These are phyloP conservation scores for Microcebus lehilahytsara DNA, from an alignment of 2,113 vertebrate genomes.

Conservation along the genomic window DNA sequence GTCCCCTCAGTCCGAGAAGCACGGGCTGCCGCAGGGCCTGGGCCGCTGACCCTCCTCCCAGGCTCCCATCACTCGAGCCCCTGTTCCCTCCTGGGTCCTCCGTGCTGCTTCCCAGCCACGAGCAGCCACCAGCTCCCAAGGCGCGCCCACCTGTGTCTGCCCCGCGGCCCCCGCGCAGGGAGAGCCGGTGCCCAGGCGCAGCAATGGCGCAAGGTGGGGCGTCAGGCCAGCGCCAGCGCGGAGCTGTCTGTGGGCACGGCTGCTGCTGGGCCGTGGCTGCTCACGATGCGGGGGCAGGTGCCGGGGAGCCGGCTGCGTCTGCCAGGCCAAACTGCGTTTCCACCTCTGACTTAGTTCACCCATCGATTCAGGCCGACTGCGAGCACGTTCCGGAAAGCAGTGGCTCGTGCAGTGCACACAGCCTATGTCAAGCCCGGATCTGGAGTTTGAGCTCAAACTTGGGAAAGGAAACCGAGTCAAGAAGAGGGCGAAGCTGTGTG, in stretches of 20 bases:
- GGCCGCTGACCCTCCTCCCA: rapidly evolving
- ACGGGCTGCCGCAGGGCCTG: neutral
- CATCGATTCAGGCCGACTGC: rapidly evolving
- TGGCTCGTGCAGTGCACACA: rapidly evolving
- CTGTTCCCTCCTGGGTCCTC: neutral
- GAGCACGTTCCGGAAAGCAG: neutral
- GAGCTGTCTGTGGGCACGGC: too few species aligned
- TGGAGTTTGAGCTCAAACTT: neutral
- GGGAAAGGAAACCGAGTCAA: rapidly evolving
- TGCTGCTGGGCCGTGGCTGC: too few species aligned
- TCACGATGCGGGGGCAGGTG: too few species aligned
- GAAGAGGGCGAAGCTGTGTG: rapidly evolving
- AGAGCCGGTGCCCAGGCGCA: neutral
- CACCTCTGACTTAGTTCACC: too few species aligned
- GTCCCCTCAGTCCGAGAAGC: rapidly evolving
- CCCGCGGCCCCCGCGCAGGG: rapidly evolving
- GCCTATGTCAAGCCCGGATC: rapidly evolving
- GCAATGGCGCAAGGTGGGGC: rapidly evolving
- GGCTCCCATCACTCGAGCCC: rapidly evolving
- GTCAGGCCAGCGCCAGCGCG: rapidly evolving
- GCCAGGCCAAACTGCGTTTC: rapidly evolving
- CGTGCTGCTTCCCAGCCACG: neutral
- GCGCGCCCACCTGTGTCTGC: rapidly evolving
- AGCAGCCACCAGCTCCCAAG: rapidly evolving
- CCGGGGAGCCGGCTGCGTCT: too few species aligned